Conservation (phyloP, 2,888 invertebrate species). For the Thelaira solivaga region DNA sequence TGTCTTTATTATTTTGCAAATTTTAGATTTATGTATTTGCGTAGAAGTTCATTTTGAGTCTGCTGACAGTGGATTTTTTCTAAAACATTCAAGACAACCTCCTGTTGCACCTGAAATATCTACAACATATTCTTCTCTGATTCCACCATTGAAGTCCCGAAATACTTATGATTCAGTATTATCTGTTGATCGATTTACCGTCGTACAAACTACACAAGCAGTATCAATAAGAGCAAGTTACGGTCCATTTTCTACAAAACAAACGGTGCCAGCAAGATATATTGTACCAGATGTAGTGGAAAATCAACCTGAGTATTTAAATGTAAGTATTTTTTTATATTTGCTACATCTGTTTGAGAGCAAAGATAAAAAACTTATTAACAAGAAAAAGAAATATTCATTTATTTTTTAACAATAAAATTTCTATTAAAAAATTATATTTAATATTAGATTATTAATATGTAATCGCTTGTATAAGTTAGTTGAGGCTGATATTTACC, state of each 20-base stretch:
- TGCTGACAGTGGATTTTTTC: slow-evolving; percentile 93
- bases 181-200: slow-evolving; percentile 92
- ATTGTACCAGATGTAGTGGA: slow-evolving; percentile 91
- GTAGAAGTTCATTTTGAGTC: slow-evolving; percentile 95
- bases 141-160: slow-evolving; percentile 65
- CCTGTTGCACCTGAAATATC: slow-evolving; percentile 77
- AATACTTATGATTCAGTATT: slow-evolving; percentile 82
- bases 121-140: slow-evolving; percentile 70
- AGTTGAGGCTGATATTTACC: no score
- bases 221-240: slow-evolving; percentile 94
- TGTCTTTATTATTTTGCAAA: no score
- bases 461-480: no score
- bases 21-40: slow-evolving; percentile 53
- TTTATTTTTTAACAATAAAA: no score
- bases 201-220: slow-evolving; percentile 93
- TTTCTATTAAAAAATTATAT: no score
- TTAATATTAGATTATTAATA: no score
- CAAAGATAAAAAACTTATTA: no score
- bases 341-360: no score
- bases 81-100: slow-evolving; percentile 88
- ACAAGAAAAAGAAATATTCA: no score
- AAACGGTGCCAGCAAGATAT: slow-evolving; percentile 92
- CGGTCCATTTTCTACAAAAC: slow-evolving; percentile 96
- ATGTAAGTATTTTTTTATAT: slow-evolving; percentile 70
- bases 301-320: slow-evolving; percentile 77